Conservation (phyloP, 2,113 vertebrate genomes). For the Daubentonia madagascariensis region DNA sequence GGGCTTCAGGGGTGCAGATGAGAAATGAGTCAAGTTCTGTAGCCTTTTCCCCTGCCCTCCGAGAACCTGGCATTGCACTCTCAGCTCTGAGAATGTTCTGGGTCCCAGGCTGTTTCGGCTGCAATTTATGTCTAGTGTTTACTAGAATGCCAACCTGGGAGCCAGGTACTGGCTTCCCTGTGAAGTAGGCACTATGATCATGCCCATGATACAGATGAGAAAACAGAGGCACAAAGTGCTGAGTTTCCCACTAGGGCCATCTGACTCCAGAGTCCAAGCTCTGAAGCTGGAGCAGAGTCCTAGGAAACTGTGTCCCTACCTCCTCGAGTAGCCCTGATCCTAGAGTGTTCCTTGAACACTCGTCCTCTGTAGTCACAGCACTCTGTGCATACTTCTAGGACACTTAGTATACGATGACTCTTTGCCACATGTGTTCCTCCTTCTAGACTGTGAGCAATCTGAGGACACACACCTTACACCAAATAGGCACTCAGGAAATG, state of each 20-base stretch:
- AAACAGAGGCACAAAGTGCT: neutral
- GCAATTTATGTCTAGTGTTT: neutral
- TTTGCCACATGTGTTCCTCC: neutral
- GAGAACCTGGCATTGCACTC: neutral
- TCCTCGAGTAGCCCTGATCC: neutral
- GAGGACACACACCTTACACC: neutral
- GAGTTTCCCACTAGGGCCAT: neutral
- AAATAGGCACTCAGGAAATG: neutral
- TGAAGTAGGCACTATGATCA: neutral
- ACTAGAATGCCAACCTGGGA: neutral
- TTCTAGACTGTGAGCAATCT: neutral
- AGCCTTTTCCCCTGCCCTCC: neutral
- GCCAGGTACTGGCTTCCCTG: neutral
- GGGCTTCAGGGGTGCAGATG: neutral
- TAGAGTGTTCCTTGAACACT: neutral
- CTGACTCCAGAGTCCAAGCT: neutral
- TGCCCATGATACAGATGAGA: neutral
- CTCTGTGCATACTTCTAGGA: neutral
- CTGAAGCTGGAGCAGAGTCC: neutral
- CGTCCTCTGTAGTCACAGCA: neutral
- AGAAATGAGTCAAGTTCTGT: rapidly evolving
- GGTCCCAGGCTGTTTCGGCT: neutral
- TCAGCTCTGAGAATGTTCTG: neutral
- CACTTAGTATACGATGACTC: neutral
- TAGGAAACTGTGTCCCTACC: neutral